Conservation (phyloP, 2,797 vertebrate genomes). For the Hoplostethus atlanticus region DNA sequence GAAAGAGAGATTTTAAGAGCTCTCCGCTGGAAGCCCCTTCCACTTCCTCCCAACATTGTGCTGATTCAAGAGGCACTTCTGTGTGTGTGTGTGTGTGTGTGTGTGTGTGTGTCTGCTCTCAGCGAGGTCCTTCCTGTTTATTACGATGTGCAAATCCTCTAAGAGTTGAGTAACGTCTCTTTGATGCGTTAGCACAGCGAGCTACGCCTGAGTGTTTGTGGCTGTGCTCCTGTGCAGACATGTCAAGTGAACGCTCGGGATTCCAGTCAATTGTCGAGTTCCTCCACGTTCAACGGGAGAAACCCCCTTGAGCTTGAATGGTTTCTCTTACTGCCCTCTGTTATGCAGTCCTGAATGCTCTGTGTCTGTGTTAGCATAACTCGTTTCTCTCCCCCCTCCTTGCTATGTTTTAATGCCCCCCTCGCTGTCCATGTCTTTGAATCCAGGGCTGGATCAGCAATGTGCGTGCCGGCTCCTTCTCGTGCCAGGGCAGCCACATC, state of each 20-base stretch:
- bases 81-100: slow-evolving; percentile 21
- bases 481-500: slow-evolving; percentile 89
- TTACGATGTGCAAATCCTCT: background rate
- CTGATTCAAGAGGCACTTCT: slow-evolving; percentile 36
- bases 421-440: slow-evolving; percentile 9
- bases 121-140: slow-evolving; percentile 76
- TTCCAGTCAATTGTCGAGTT: slow-evolving; percentile 23
- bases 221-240: slow-evolving; percentile 24
- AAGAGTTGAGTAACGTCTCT: background rate
- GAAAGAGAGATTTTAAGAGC: slow-evolving; percentile 66
- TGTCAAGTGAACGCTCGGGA: slow-evolving; percentile 15
- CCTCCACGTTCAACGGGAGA: background rate
- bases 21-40: slow-evolving; percentile 55
- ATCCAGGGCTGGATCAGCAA: slow-evolving; percentile 91
- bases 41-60: slow-evolving; percentile 73
- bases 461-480: slow-evolving; percentile 81
- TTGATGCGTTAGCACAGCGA: background rate
- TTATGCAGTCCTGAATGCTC: background rate
- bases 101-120: slow-evolving; percentile 34
- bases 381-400: background rate
- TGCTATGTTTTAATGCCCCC: no score
- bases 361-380: background rate
- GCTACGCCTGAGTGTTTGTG: background rate
- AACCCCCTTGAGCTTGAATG: background rate
- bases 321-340: background rate